Conservation (phyloP, 2,113 vertebrate genomes). For the Carettochelys insculpta region DNA sequence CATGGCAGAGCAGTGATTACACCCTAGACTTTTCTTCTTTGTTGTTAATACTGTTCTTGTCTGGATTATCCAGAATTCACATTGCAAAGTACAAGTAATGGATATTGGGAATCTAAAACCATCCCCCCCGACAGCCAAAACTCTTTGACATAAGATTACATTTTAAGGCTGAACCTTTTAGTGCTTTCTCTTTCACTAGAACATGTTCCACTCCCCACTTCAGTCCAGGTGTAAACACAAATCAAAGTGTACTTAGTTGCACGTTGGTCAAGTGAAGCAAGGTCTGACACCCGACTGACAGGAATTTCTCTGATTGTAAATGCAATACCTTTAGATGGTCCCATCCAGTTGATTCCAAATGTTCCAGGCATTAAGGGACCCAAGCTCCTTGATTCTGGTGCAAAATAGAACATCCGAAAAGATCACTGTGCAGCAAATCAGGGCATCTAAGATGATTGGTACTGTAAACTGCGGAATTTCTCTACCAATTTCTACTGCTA, state of each 20-base stretch:
- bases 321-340: neutral
- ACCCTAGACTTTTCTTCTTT: too few relatives aligned
- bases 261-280: fast-evolving
- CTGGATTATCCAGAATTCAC: neutral
- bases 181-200: neutral
- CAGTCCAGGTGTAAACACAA: neutral
- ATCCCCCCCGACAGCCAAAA: neutral
- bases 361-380: neutral
- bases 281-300: neutral
- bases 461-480: neutral
- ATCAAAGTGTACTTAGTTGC: neutral
- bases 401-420: neutral
- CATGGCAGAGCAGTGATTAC: too few relatives aligned
- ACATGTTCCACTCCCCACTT: neutral
- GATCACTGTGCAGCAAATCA: neutral
- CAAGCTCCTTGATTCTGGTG: neutral
- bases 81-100: neutral
- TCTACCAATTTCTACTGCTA: too few relatives aligned
- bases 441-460: neutral
- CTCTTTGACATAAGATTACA: neutral
- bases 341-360: neutral
- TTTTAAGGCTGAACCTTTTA: neutral
- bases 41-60: neutral
- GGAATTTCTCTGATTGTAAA: neutral
- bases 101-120: neutral